These are phyloP conservation scores for Drosophila persimilis DNA, from an alignment of 1,140 invertebrate species.

Conservation along the genomic window DNA sequence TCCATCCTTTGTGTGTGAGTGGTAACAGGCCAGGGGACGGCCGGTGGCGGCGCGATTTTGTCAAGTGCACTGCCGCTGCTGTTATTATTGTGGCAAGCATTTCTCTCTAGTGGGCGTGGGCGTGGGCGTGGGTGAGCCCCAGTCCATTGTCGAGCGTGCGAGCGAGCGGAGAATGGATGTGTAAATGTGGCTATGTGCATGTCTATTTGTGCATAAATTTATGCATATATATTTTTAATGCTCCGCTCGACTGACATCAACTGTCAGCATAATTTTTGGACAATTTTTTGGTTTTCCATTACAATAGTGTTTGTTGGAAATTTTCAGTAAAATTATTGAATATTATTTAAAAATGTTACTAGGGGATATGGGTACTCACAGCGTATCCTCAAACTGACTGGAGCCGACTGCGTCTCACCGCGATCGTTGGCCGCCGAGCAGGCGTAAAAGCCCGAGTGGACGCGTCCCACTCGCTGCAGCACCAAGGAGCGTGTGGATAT, in stretches of 20 bases:
- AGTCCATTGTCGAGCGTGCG: slow-evolving; percentile 8
- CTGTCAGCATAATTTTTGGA: slow-evolving; percentile 76
- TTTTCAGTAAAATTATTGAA: slow-evolving; percentile 1
- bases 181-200: slow-evolving; percentile 27
- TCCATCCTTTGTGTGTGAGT: slow-evolving; percentile 25
- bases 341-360: slow-evolving; percentile 5
- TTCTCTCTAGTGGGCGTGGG: slow-evolving; percentile 24
- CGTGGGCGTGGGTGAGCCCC: slow-evolving; percentile 25
- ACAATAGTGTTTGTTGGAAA: not conserved
- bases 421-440: slow-evolving; percentile 91
- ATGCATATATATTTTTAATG: slow-evolving; percentile 78
- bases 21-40: slow-evolving; percentile 2
- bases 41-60: slow-evolving; percentile 59
- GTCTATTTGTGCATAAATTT: slow-evolving; percentile 73
- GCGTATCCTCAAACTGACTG: slow-evolving; percentile 90
- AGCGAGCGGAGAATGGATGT: slow-evolving; percentile 28
- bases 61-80: slow-evolving; percentile 59
- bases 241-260: slow-evolving; percentile 75
- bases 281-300: slow-evolving; percentile 43
- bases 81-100: slow-evolving; percentile 32
- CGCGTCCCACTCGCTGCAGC: slow-evolving; percentile 91
- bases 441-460: slow-evolving; percentile 92
- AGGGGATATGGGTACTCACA: slow-evolving; percentile 87
- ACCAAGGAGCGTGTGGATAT: slow-evolving; percentile 94
- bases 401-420: slow-evolving; percentile 91